Conservation (phyloP, 1,140 invertebrate genomes). For the Anadara kagoshimensis region DNA sequence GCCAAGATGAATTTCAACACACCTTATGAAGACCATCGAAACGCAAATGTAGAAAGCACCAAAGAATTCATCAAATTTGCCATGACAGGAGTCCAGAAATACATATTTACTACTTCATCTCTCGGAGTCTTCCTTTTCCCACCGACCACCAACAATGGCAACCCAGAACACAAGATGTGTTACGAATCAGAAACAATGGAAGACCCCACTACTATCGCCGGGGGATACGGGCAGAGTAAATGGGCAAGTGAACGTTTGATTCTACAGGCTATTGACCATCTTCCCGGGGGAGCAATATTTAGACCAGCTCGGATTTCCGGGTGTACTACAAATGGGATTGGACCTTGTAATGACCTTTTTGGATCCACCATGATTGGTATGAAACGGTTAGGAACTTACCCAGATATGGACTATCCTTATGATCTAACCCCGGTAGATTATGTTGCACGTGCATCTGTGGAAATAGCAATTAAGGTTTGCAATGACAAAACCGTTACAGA, state of each 20-base stretch:
- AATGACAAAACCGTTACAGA: conserved; percentile 24
- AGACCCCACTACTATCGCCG: conserved; percentile 42
- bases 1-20: conserved; percentile 57
- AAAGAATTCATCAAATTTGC: conserved; percentile 52
- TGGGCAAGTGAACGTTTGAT: conserved; percentile 55
- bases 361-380: conserved; percentile 49
- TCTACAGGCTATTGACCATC: conserved; percentile 46
- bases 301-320: conserved; percentile 52
- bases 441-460: conserved; percentile 52
- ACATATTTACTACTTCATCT: conserved; percentile 51
- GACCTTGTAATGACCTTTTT: conserved; percentile 55
- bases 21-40: conserved; percentile 47
- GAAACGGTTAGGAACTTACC: conserved; percentile 46
- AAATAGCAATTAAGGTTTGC: conserved; percentile 46
- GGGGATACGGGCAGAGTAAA: conserved; percentile 55
- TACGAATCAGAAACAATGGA: conserved; percentile 43
- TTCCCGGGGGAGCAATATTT: conserved; percentile 57
- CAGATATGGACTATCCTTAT: conserved; percentile 56
- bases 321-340: conserved; percentile 41
- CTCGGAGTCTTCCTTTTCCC: conserved; percentile 52
- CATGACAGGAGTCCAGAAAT: conserved; percentile 46
- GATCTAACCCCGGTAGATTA: conserved; percentile 58
- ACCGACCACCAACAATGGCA: not conserved
- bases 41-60: conserved; percentile 51
- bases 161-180: conserved; percentile 13